These are phyloP conservation scores for Drosophila cardini DNA, from an alignment of 1,140 invertebrate genomes.

Conservation along the genomic window DNA sequence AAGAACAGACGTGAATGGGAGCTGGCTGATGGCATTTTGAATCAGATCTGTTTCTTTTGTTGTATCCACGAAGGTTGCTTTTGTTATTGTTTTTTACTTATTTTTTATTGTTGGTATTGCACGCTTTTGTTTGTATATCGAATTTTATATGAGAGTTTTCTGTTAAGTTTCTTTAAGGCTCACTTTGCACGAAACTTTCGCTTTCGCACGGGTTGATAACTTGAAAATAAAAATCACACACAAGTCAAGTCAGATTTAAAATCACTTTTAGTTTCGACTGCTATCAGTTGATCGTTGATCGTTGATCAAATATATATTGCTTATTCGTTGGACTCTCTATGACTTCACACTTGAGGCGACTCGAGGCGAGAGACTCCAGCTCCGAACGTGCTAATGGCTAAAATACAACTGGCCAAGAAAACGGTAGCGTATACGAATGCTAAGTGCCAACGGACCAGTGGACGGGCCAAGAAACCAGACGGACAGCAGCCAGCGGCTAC, in stretches of 20 bases:
- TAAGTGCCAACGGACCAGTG: slow-evolving; percentile 49
- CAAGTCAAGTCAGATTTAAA: slow-evolving; percentile 49
- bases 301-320: slow-evolving; percentile 13
- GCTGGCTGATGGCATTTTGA: slow-evolving; percentile 73
- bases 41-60: slow-evolving; percentile 7
- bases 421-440: slow-evolving; percentile 79
- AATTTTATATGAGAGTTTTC: slow-evolving; percentile 17
- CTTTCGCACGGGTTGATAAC: slow-evolving; percentile 56
- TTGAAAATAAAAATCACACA: slow-evolving; percentile 18
- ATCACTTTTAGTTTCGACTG: slow-evolving; percentile 62
- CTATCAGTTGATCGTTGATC: slow-evolving; percentile 10
- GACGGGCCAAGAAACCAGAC: slow-evolving; percentile 15
- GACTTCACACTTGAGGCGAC: slow-evolving; percentile 57
- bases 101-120: slow-evolving; percentile 27
- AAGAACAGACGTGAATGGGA: slow-evolving; percentile 77
- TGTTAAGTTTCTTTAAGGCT: slow-evolving; percentile 29
- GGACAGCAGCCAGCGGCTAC: slow-evolving; percentile 26
- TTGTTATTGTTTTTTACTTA: slow-evolving; percentile 30
- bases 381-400: slow-evolving; percentile 84
- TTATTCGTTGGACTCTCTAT: slow-evolving; percentile 16
- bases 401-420: slow-evolving; percentile 82
- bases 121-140: slow-evolving; percentile 30
- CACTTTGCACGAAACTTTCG: slow-evolving; percentile 73
- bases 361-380: slow-evolving; percentile 63
- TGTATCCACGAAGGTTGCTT: slow-evolving; percentile 37